A percentile compares a stretch with the other conserved stretches of the same genome.
phyloP scores from a whole-genome alignment of 2,888 invertebrate genomes.

The Drosophila ezoana region DNA sequence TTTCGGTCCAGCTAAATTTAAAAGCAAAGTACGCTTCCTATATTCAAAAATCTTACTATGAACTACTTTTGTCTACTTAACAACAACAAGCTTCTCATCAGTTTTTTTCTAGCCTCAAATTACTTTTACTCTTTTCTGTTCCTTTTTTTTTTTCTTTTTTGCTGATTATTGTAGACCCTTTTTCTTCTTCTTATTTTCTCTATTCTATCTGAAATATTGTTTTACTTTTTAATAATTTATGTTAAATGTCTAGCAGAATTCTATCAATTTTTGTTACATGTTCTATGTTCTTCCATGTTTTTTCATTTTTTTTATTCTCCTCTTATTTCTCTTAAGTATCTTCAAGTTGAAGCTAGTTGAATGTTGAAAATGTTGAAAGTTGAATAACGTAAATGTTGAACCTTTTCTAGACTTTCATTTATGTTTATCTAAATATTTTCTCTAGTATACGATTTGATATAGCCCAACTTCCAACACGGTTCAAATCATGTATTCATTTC shows the following conservation, averaged over 20 bases:
- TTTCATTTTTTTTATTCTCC: conserved; percentile 1
- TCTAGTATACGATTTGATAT: conserved; percentile 1
- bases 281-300: conserved; percentile 33
- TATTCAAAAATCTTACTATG: conserved; percentile 43
- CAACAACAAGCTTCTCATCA: conserved; percentile 54
- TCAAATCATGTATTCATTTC: conserved; percentile 16
- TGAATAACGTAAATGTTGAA: conserved; percentile 39
- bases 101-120: conserved; percentile 35
- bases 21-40: conserved; percentile 64
- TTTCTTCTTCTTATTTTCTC: conserved; percentile 11
- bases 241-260: conserved; percentile 45
- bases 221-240: conserved; percentile 26
- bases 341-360: conserved; percentile 34
- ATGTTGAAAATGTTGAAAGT: conserved; percentile 31
- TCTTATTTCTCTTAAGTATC: conserved; percentile 6
- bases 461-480: conserved; percentile 8
- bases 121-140: conserved; percentile 43
- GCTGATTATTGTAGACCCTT: conserved; percentile 1
- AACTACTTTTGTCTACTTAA: conserved; percentile 62
- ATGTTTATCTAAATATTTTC: background rate
- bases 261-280: conserved; percentile 31
- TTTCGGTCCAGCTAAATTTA: conserved; percentile 49
- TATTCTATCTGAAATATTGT: conserved; percentile 12
- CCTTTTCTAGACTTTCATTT: conserved; percentile 20
- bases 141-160: conserved; percentile 39